Evolutionary conservation across 2,797 vertebrate species (phyloP).

Genomic region (Pantherophis alleghaniensis): DNA sequence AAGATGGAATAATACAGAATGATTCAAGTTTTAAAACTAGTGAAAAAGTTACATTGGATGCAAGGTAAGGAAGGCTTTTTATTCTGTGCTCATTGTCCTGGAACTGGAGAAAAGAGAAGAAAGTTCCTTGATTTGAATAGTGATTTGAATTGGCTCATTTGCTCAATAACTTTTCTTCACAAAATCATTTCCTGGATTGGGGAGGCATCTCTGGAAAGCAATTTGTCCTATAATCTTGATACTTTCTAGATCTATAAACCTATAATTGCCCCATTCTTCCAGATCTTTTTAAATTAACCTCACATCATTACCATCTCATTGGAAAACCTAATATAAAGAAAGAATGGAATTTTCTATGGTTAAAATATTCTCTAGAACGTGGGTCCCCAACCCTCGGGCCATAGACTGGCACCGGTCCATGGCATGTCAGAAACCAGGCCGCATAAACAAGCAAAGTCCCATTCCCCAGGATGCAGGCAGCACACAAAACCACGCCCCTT

Average conservation of each 20-base stretch:
- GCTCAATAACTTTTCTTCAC: background rate
- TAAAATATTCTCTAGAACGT: background rate
- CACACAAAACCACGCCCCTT: no score
- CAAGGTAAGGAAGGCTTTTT: background rate
- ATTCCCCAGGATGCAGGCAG: no score
- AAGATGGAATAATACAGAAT: background rate
- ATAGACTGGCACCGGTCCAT: no score
- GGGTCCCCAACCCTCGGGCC: no score
- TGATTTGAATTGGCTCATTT: background rate
- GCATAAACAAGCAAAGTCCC: no score
- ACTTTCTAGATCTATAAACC: background rate
- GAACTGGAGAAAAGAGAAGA: background rate
- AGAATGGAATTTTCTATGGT: background rate
- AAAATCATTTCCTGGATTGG: background rate
- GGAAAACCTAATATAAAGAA: background rate
- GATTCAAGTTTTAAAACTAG: background rate
- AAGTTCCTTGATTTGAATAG: background rate
- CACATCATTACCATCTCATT: background rate
- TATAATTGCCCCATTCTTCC: background rate
- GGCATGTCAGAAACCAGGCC: no score
- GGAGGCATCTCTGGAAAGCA: background rate
- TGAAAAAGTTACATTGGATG: background rate
- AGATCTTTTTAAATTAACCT: background rate
- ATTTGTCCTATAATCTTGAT: background rate
- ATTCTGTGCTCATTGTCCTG: background rate